Percentiles rank a stretch among this genome's conserved stretches.
Evolutionary conservation across 2,113 vertebrate species (phyloP).

Genomic region (Phyllostomus hastatus): DNA sequence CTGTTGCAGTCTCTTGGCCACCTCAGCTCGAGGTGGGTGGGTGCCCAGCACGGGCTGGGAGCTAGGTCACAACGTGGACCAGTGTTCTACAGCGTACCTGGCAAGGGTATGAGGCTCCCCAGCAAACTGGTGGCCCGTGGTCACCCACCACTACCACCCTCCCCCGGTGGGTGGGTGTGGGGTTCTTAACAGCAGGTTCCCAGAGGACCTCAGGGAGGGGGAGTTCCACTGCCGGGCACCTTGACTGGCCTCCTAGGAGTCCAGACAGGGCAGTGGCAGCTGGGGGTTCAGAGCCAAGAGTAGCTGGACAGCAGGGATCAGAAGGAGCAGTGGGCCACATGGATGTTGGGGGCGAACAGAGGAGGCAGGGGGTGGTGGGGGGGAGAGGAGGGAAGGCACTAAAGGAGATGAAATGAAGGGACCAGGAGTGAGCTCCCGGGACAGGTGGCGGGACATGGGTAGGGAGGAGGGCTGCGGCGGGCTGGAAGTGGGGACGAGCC

Average conservation of each 20-base stretch:
- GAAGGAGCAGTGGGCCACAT: not conserved
- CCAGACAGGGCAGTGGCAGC: not conserved
- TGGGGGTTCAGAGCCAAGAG: not conserved
- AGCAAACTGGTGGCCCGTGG: slow-evolving; percentile 81
- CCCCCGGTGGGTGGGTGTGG: too few species aligned
- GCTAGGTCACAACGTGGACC: not conserved
- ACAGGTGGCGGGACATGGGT: rapidly evolving
- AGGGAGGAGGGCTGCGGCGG: rapidly evolving
- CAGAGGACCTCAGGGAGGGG: not conserved
- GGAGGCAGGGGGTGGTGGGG: not conserved
- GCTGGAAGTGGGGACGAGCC: too few species aligned
- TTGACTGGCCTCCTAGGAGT: not conserved
- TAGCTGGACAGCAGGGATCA: not conserved
- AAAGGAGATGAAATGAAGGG: too few species aligned
- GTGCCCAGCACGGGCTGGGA: not conserved
- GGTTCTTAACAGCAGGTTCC: too few species aligned
- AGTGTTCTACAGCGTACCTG: not conserved
- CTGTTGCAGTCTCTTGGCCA: not conserved
- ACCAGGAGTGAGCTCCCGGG: too few species aligned
- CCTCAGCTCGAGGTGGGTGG: not conserved
- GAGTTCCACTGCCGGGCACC: not conserved
- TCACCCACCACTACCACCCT: not conserved
- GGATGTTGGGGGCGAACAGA: rapidly evolving
- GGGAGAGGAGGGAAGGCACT: not conserved
- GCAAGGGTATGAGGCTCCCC: not conserved